phyloP scores from a whole-genome alignment of 1,140 invertebrate species.

The Atta cephalotes region DNA sequence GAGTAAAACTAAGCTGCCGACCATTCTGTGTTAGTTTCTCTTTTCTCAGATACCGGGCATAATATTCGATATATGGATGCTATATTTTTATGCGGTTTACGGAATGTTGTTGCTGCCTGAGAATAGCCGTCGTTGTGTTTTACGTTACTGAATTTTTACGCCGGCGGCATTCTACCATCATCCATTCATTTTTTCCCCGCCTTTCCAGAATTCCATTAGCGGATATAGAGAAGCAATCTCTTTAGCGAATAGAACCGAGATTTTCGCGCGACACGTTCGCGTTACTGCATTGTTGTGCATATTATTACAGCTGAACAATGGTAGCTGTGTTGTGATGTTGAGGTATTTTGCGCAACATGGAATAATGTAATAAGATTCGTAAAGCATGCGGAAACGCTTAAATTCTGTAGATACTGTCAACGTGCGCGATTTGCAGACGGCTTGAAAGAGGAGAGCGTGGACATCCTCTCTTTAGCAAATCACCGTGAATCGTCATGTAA shows the following conservation, averaged over 20 bases:
- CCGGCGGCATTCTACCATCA: background rate
- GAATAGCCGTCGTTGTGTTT: slow-evolving; percentile 34
- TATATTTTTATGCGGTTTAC: slow-evolving; percentile 37
- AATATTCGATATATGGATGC: slow-evolving; percentile 21
- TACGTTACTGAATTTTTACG: slow-evolving; percentile 38
- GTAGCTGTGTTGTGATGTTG: background rate
- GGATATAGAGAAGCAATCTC: slow-evolving; percentile 9
- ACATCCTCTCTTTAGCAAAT: slow-evolving; percentile 21
- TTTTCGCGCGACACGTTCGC: background rate
- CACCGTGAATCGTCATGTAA: slow-evolving; percentile 18
- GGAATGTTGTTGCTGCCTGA: slow-evolving; percentile 11
- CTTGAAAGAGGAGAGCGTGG: background rate
- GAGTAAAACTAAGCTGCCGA: slow-evolving; percentile 37
- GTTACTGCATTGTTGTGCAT: background rate
- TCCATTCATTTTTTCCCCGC: background rate
- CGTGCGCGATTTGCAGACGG: background rate
- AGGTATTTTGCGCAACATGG: background rate
- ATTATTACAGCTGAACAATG: background rate
- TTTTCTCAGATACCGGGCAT: background rate
- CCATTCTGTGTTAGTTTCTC: background rate
- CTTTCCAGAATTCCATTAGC: slow-evolving; percentile 24
- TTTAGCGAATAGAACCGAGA: background rate
- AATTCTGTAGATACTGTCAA: background rate
- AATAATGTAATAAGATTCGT: background rate
- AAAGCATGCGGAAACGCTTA: background rate